Conservation (phyloP, 2,113 vertebrate species). For the Bombycilla garrulus region DNA sequence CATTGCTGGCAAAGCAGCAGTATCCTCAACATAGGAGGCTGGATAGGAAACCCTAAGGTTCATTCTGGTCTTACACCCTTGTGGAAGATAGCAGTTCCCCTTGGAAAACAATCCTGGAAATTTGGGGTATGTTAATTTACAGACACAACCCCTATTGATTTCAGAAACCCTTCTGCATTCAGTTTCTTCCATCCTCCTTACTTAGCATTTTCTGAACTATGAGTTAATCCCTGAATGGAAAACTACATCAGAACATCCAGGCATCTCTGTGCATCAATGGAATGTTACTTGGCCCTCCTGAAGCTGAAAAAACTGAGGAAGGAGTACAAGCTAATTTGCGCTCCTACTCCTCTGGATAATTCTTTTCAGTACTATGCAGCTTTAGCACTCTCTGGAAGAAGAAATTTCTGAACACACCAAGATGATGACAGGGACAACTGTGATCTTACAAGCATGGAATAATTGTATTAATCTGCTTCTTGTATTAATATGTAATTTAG, state of each 20-base stretch:
- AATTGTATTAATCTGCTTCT: background rate
- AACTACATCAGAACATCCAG: background rate
- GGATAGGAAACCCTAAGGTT: background rate
- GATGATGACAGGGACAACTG: background rate
- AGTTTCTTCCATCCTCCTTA: background rate
- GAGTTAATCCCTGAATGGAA: background rate
- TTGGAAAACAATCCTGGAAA: background rate
- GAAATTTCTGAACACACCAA: background rate
- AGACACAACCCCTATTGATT: background rate
- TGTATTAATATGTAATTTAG: background rate
- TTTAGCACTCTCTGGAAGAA: background rate
- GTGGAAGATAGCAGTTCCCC: background rate
- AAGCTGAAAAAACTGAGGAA: background rate
- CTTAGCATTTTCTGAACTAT: background rate
- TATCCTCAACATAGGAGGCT: background rate
- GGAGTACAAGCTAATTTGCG: background rate
- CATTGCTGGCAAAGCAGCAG: background rate
- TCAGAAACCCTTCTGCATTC: background rate
- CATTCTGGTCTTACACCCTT: background rate
- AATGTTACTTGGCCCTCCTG: background rate
- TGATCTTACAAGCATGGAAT: background rate
- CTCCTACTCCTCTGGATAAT: background rate
- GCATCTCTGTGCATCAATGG: background rate
- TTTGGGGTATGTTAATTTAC: background rate
- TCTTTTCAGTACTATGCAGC: background rate